These are phyloP conservation scores for Microcebus lehilahytsara DNA, from an alignment of 2,113 vertebrate genomes.

Conservation along the genomic window DNA sequence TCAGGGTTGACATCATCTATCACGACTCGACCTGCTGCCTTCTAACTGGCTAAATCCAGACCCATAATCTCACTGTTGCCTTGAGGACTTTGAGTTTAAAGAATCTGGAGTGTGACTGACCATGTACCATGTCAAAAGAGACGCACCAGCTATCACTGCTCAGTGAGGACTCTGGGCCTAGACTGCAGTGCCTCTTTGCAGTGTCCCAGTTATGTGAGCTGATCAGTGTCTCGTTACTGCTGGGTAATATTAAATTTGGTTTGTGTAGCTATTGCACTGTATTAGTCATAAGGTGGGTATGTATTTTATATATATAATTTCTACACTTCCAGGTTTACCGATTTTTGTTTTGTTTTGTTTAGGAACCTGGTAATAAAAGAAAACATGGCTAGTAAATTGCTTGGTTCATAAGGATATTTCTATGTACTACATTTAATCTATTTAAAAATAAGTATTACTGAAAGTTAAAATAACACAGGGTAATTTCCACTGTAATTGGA, in stretches of 20 bases:
- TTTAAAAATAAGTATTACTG: conserved; percentile 10
- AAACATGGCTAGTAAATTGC: background rate
- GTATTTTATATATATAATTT: background rate
- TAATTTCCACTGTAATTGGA: conserved; percentile 41
- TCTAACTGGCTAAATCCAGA: background rate
- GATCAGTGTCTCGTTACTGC: background rate
- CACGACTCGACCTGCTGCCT: background rate
- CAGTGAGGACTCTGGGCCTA: background rate
- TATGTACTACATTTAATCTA: background rate
- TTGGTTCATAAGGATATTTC: conserved; percentile 7
- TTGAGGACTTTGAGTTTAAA: conserved; percentile 5
- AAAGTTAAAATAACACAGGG: conserved; percentile 38
- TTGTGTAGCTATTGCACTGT: background rate
- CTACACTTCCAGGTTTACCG: background rate
- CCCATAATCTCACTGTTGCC: background rate
- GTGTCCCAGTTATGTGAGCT: background rate
- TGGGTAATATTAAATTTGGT: background rate
- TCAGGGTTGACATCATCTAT: background rate
- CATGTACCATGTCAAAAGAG: background rate
- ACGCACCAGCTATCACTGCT: background rate
- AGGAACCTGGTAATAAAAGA: background rate
- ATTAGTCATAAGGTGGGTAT: background rate
- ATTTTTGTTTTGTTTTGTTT: background rate
- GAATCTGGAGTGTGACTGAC: background rate
- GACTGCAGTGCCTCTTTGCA: background rate